Base-by-base conservation (phyloP, 1,140 invertebrate genomes). In the Antheraea mylitta region DNA sequence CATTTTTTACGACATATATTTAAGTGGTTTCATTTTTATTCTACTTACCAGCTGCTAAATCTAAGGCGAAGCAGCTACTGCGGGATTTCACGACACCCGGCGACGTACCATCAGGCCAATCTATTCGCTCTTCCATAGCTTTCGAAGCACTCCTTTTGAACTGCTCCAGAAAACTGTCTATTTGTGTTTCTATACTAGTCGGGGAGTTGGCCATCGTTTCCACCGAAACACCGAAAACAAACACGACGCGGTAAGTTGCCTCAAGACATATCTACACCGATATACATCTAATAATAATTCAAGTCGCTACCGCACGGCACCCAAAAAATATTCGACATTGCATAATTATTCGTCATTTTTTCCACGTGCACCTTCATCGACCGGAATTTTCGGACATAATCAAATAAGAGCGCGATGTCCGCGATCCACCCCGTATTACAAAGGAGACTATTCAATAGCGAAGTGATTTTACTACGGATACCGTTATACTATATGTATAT, bases 81-180 rank as follows among this genome's bases (percentile, higher is more conserved):
- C 91, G 82, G 11, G 92, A 93, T 70, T 85, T 90, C 38, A 90
- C 86, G 58, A 76, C 76, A 36, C 80, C 83, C 58, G 87, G 86
- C 58, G 86, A 87, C 48, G 82, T 82, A 67, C 83, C 88, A 73
- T 89, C 87, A 61, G 86, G 85, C 92, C 91, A 92, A 63, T 92
- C 91, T 79, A 89, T 91, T 37, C 86, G 77, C 66, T 95, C 94
- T 76, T 96, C 95, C 94, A 96, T 96, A 59, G 95, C 95, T 77
- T 94, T 95, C 45, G 95, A 95, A 77, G 95, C 95, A 92, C 95
- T 96, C 68, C 94, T 94, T 82, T 96, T 96, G 83, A 96, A 96
- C 81, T 96, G 95, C 92, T 96, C 96, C 83, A 96, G 92, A 89
- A 97, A 96, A 92, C 94, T 95, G 93, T 96, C 96, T 89, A 96